Evolutionary conservation across 2,113 vertebrate genomes (phyloP), one percentile per base, ranked within the genome.

Genomic region (Pomatorhinus ruficollis): DNA sequence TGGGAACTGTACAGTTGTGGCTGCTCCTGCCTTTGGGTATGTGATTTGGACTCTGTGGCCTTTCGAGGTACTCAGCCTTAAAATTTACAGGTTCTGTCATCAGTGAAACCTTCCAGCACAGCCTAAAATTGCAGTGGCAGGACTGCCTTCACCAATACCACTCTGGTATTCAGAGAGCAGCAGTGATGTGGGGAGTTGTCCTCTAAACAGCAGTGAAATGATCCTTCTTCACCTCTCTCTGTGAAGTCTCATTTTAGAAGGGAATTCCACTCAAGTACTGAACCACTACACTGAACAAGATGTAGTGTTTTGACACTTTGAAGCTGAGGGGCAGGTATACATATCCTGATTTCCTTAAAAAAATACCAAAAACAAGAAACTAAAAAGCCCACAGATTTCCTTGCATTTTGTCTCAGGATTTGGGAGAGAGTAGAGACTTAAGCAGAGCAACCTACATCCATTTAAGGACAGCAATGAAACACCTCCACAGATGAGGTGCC

Each of bases 181-280:
- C 2, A 1, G 18, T 44, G 35, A 60, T 2, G 1, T 1, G 0
- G 3, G 39, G 23, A 39, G 27, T 8, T 59, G 25, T 57, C 37
- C 25, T 93, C 70, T 78, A 50, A 47, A 63, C 0, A 8, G 28
- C 4, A 50, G 18, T n/a, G 19, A 50, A 63, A 52, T 1, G 0
- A 37, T 49, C 17, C 5, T 71, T 86, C 24, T 54, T 50, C 12
- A 30, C 8, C 25, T 71, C 40, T 64, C 52, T 50, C 63, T 28
- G 2, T 13, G 30, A 37, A 12, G 10, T 87, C 37, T 53, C 10
- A 8, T 15, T 72, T 89, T 74, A 57, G 15, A 87, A 66, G 13
- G 11, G 17, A 91, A 16, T 6, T 50, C 53, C 14, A 31, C 11
- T 52, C 17, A 54, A 82, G 39, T 45, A 69, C 9, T 66, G 68